Percentiles rank a stretch among this genome's conserved stretches.
Conservation (phyloP, 2,888 invertebrate species). For the Scaptomyza reducta region DNA sequence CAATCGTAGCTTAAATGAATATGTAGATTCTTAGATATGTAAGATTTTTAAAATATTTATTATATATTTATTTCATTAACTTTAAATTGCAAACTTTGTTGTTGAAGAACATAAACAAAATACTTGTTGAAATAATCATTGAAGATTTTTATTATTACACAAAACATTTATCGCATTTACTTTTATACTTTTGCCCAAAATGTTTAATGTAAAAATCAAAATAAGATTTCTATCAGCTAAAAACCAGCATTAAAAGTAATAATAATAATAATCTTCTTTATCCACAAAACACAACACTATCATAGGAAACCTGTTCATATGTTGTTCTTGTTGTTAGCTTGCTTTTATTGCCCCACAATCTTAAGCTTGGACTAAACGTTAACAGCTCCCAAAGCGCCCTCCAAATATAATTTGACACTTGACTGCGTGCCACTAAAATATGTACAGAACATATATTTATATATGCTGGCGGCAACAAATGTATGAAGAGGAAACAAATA, state of each 20-base stretch:
- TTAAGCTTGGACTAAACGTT: conserved; percentile 61
- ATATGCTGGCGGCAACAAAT: conserved; percentile 30
- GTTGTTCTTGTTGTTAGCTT: conserved; percentile 10
- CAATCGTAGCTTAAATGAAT: too few relatives aligned
- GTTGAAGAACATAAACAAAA: too few relatives aligned
- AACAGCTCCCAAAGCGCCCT: conserved; percentile 70
- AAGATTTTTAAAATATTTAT: too few relatives aligned
- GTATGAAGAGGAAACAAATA: conserved; percentile 14
- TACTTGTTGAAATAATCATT: too few relatives aligned
- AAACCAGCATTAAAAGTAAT: not conserved
- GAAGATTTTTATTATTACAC: not conserved
- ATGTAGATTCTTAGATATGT: too few relatives aligned
- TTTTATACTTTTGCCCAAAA: not conserved
- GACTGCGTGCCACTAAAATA: conserved; percentile 52
- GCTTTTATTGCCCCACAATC: conserved; percentile 27
- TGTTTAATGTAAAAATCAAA: not conserved
- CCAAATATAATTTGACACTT: conserved; percentile 75
- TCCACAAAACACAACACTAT: not conserved
- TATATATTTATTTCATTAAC: too few relatives aligned
- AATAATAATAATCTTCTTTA: not conserved
- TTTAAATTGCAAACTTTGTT: too few relatives aligned
- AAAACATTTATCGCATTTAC: not conserved
- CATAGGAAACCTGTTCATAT: conserved; percentile 1
- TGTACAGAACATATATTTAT: not conserved
- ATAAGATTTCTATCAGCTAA: conserved; percentile 1